A percentile compares a stretch with the other conserved stretches of the same genome.
phyloP scores from a whole-genome alignment of 2,888 invertebrate genomes.

The Machimus rusticus region DNA sequence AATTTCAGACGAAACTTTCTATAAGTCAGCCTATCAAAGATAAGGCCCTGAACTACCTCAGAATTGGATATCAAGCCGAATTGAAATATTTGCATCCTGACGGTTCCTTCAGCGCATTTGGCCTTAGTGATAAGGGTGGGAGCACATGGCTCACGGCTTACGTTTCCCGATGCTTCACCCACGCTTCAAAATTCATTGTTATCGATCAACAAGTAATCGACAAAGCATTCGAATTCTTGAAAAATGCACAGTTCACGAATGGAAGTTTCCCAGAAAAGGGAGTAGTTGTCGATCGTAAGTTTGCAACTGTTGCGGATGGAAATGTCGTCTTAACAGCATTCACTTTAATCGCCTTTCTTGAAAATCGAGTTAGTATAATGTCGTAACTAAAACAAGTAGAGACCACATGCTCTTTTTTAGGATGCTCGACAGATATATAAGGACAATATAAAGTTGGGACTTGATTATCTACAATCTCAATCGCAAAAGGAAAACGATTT shows the following conservation, averaged over 20 bases:
- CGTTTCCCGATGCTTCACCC: slow-evolving; percentile 78
- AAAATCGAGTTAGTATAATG: slow-evolving; percentile 70
- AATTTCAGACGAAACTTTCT: slow-evolving; percentile 64
- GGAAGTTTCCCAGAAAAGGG: slow-evolving; percentile 87
- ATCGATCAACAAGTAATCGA: slow-evolving; percentile 74
- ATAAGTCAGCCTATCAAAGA: slow-evolving; percentile 71
- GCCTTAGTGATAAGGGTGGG: slow-evolving; percentile 70
- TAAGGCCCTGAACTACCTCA: slow-evolving; percentile 65
- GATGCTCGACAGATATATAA: slow-evolving; percentile 63
- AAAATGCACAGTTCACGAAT: slow-evolving; percentile 71
- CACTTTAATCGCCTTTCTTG: slow-evolving; percentile 76
- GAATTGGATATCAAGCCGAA: slow-evolving; percentile 78
- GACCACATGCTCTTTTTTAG: slow-evolving; percentile 71
- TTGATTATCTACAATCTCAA: slow-evolving; percentile 68
- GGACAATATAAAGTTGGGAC: not conserved
- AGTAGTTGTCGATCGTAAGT: slow-evolving; percentile 67
- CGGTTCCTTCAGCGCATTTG: slow-evolving; percentile 85
- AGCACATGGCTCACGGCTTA: slow-evolving; percentile 88
- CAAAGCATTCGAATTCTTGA: slow-evolving; percentile 76
- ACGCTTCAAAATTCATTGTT: slow-evolving; percentile 74
- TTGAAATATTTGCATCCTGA: slow-evolving; percentile 76
- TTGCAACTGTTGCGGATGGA: not conserved
- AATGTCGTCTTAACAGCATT: slow-evolving; percentile 72
- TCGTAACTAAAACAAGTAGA: too few relatives aligned
- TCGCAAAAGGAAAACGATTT: slow-evolving; percentile 72